Conservation (phyloP, 2,888 invertebrate genomes). For the Clivina fossor region DNA sequence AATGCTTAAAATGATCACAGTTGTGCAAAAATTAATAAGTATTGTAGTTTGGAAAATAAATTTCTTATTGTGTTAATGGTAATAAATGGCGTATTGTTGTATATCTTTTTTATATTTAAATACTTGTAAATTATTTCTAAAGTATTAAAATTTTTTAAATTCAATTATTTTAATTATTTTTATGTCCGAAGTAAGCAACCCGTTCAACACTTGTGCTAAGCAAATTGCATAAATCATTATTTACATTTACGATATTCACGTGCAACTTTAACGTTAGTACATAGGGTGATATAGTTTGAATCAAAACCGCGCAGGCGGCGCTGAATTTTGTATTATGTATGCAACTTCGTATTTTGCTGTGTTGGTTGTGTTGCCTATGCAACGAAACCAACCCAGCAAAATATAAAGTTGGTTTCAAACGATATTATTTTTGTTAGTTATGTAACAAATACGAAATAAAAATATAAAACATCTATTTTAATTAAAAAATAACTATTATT, state of each 20-base stretch:
- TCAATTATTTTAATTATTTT: neutral
- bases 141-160: neutral
- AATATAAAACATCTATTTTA: too few relatives aligned
- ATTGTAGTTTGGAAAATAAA: neutral
- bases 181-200: neutral
- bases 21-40: neutral
- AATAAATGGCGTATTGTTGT: slow-evolving; percentile 1
- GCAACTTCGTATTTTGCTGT: too few relatives aligned
- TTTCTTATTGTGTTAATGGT: slow-evolving; percentile 5
- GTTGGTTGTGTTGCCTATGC: too few relatives aligned
- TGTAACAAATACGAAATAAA: too few relatives aligned
- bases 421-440: too few relatives aligned
- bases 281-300: too few relatives aligned
- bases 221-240: neutral
- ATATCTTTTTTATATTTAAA: neutral
- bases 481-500: too few relatives aligned
- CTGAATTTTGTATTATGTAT: too few relatives aligned
- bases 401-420: too few relatives aligned
- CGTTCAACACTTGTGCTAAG: neutral
- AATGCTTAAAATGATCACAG: neutral
- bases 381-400: too few relatives aligned
- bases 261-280: too few relatives aligned
- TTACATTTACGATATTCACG: neutral
- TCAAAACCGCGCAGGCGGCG: too few relatives aligned
- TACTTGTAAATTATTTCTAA: neutral